Evolutionary conservation across 2,113 vertebrate species (phyloP), one percentile per base, ranked within the genome.

Genomic region (Agapornis roseicollis): DNA sequence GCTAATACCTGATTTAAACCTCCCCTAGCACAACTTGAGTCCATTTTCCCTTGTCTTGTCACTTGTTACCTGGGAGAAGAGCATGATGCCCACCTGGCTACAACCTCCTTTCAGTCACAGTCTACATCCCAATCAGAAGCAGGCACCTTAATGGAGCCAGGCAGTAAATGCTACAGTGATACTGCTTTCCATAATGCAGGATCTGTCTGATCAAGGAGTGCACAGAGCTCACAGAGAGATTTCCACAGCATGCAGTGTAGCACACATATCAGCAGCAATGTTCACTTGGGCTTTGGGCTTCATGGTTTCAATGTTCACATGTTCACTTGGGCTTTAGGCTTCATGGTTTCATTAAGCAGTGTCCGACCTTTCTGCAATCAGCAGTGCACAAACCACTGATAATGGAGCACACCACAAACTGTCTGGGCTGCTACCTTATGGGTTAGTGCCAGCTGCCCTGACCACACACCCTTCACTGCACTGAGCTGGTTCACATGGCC

Each of bases 21-120:
- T 91, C 8, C 27, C 11, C 46, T 92, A 47, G 46, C 4, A 1
- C 47, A 63, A 56, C 22, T 16, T 35, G 18, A 71, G 28, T 35
- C 24, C 18, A 12, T 46, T 85, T 81, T 33, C 3, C 1, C 17
- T 85, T 9, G 13, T 50, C 35, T 25, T 73, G 6, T 16, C 24
- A 3, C 19, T 49, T 39, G 31, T 27, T n/a, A 17, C 2, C 1
- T 70, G 31, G 19, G 23, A 74, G 12, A 92, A 53, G 10, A 74
- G 61, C 52, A 13, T 1, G 2, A 82, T 13, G 5, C 13, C 5
- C 10, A 41, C 15, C 17, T n/a, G 7, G 1, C 7, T 53, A 69
- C 29, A 39, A n/a, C 53, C 17, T 39, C 64, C 25, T 63, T 63
- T 55, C 42, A 18, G 17, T 19, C 37, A 28, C 35, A 70, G 42